Evolutionary conservation across 2,113 vertebrate genomes (phyloP), one percentile per base, ranked within the genome.

Genomic region (Dicentrarchus labrax): DNA sequence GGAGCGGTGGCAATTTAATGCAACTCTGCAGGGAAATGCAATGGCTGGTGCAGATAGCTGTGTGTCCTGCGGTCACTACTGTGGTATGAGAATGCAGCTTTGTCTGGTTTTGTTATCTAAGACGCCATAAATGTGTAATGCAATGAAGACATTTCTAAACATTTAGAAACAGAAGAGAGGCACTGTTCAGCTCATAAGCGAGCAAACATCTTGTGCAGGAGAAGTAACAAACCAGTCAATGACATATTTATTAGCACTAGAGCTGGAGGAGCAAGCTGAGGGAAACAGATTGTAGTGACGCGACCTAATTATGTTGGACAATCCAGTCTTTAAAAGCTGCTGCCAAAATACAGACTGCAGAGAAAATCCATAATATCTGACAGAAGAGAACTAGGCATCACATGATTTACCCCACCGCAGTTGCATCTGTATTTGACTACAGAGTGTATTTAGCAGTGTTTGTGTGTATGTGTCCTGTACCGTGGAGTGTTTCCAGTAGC

Each of bases 401-500:
- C 9, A 70, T 43, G 72, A 72, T 60, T 56, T 8, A 67, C 68
- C 54, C 24, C 21, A 24, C 76, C 66, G 61, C 72, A 66, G 64
- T 22, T 51, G 13, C 11, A 9, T 59, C 19, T 51, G 17, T 21
- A 10, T 70, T 17, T 0, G 45, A 43, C 56, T 41, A n/a, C 65
- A 53, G 39, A 57, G 11, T 39, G 21, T 21, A 0, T 8, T 0
- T 54, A 30, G 30, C 30, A 30, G 30, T 30, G 21, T 53, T 8
- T 66, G 56, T 60, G 15, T 45, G 50, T 54, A 8, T 39, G 4
- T 8, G 22, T 67, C 38, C 89, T 94, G 88, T 94, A 98, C 98
- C 66, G 96, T 95, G 54, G 98, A 97, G 92, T 98, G 97, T 80
- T 98, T 99, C 98, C 98, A 98, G 83, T 96, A 96, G 69, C 95